phyloP scores from a whole-genome alignment of 1,140 invertebrate genomes.

The Aphidius ervi region DNA sequence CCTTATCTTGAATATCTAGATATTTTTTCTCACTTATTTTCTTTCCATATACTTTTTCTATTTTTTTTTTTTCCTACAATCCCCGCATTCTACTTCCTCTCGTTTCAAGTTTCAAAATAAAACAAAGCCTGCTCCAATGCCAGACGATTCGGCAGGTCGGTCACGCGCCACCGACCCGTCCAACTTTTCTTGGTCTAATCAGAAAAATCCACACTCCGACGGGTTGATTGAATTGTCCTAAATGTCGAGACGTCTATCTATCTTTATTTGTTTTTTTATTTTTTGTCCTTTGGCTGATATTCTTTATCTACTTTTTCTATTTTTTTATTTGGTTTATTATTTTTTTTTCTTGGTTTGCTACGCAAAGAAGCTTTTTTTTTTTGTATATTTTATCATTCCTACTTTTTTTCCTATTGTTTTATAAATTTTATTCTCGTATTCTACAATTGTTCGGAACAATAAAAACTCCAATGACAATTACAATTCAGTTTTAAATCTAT shows the following conservation, averaged over 20 bases:
- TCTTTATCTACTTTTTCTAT: too few species aligned
- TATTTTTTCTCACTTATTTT: neutral
- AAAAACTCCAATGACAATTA: too few species aligned
- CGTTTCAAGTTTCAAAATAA: constrained; percentile 26
- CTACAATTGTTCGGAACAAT: too few species aligned
- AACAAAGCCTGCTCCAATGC: constrained; percentile 12
- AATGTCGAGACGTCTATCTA: constrained; percentile 7
- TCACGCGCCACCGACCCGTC: constrained; percentile 40
- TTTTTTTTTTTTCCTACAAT: neutral
- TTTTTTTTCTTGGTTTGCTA: too few species aligned
- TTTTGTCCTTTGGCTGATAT: too few species aligned
- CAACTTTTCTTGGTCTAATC: constrained; percentile 45
- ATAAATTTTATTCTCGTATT: too few species aligned
- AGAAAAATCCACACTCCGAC: constrained; percentile 46
- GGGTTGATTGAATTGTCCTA: constrained; percentile 43
- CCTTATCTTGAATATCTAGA: too few species aligned
- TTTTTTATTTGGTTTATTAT: too few species aligned
- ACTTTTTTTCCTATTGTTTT: too few species aligned
- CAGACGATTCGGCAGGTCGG: constrained; percentile 39
- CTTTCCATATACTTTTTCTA: neutral
- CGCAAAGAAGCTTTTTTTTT: too few species aligned
- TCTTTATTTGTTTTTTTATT: neutral
- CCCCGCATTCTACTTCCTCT: constrained; percentile 2
- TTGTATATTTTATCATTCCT: too few species aligned
- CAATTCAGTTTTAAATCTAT: too few species aligned